Percentiles rank a stretch among this genome's conserved stretches.
These are phyloP conservation scores for Mercenaria mercenaria DNA, from an alignment of 1,140 invertebrate species.

Conservation along the genomic window DNA sequence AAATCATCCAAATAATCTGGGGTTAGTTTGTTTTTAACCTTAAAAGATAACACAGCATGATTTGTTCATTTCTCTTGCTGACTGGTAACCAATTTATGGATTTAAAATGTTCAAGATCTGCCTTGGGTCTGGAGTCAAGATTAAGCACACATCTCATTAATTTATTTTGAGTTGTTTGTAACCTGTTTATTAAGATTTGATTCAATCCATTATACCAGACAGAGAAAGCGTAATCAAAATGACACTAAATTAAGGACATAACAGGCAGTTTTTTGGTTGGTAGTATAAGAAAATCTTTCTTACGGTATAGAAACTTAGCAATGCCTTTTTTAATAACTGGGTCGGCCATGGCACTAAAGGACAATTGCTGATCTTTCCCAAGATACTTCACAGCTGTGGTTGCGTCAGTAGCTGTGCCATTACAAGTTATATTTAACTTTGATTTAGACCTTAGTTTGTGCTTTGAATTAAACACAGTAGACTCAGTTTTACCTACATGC, in stretches of 20 bases:
- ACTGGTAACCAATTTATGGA: slow-evolving; percentile 1
- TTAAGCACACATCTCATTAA: slow-evolving; percentile 31
- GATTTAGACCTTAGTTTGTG: slow-evolving; percentile 31
- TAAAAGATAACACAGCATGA: slow-evolving; percentile 23
- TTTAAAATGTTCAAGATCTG: background rate
- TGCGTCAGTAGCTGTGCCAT: slow-evolving; percentile 27
- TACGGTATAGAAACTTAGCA: slow-evolving; percentile 42
- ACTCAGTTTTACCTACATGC: slow-evolving; percentile 66
- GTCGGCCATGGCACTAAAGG: slow-evolving; percentile 35
- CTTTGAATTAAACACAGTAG: slow-evolving; percentile 61
- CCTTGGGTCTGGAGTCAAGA: background rate
- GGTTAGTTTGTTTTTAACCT: background rate
- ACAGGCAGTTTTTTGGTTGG: slow-evolving; percentile 12
- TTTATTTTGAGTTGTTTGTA: slow-evolving; percentile 47
- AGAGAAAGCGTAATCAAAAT: slow-evolving; percentile 53
- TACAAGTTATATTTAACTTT: slow-evolving; percentile 43
- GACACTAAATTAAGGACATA: slow-evolving; percentile 43
- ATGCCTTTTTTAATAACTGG: slow-evolving; percentile 43
- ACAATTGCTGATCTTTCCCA: slow-evolving; percentile 24
- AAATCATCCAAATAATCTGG: background rate
- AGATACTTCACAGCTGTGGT: slow-evolving; percentile 43
- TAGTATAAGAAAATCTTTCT: slow-evolving; percentile 38
- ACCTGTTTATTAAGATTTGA: slow-evolving; percentile 30
- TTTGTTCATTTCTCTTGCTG: background rate
- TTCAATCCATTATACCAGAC: slow-evolving; percentile 20